These are phyloP conservation scores for Elachura formosa DNA, from an alignment of 2,113 vertebrate species.

Conservation along the genomic window DNA sequence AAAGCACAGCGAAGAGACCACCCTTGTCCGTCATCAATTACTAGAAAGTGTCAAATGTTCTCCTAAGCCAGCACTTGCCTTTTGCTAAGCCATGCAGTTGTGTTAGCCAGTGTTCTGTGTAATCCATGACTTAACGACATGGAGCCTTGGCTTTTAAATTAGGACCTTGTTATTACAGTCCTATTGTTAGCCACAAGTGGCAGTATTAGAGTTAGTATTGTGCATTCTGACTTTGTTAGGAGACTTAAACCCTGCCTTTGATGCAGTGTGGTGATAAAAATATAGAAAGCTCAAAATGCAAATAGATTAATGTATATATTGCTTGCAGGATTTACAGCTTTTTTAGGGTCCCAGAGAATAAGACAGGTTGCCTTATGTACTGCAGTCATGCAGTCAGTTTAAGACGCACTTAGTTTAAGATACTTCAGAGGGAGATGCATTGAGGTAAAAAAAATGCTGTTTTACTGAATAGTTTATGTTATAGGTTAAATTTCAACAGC, in stretches of 20 bases:
- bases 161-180: conserved; percentile 11
- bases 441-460: not conserved
- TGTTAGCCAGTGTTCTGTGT: not conserved
- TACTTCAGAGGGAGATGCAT: not conserved
- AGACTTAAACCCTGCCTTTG: not conserved
- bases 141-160: not conserved
- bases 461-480: not conserved
- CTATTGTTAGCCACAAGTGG: not conserved
- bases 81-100: not conserved
- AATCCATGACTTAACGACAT: not conserved
- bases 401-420: not conserved
- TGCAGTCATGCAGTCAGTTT: not conserved
- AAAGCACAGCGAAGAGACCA: not conserved
- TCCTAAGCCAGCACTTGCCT: conserved; percentile 1
- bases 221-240: not conserved
- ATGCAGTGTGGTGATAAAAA: not conserved
- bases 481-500: not conserved
- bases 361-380: not conserved
- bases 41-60: not conserved
- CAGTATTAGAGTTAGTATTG: not conserved
- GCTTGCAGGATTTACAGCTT: not conserved
- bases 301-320: not conserved
- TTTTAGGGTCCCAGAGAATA: not conserved
- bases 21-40: not conserved
- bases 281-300: not conserved